Conservation (phyloP, 1,140 invertebrate species). For the Pectinophora gossypiella region DNA sequence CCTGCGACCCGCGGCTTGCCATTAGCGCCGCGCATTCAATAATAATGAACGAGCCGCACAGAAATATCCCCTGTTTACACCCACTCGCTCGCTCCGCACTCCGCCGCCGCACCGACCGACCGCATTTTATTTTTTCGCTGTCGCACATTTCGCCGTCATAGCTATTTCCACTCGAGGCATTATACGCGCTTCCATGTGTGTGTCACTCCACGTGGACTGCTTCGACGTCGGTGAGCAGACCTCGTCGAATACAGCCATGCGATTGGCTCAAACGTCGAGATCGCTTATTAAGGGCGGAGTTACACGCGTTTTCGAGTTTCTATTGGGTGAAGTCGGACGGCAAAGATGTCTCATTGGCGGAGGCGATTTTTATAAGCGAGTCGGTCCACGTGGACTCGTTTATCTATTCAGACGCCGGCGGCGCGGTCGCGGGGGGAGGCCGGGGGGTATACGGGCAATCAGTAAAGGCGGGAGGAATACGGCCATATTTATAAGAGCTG, state of each 20-base stretch:
- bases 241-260: slow-evolving; percentile 32
- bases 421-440: slow-evolving; percentile 70
- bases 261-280: slow-evolving; percentile 52
- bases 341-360: slow-evolving; percentile 45
- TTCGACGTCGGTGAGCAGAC: slow-evolving; percentile 55
- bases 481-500: slow-evolving; percentile 77
- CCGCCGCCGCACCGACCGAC: slow-evolving; percentile 64
- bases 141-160: slow-evolving; percentile 76
- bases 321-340: slow-evolving; percentile 41
- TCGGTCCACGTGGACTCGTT: slow-evolving; percentile 75
- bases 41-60: slow-evolving; percentile 72
- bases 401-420: slow-evolving; percentile 76
- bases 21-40: slow-evolving; percentile 72
- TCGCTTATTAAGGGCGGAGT: slow-evolving; percentile 76
- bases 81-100: slow-evolving; percentile 58
- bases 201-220: slow-evolving; percentile 70
- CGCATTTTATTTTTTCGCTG: slow-evolving; percentile 76
- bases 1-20: slow-evolving; percentile 37
- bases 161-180: slow-evolving; percentile 75
- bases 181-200: slow-evolving; percentile 68
- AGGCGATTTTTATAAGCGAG: slow-evolving; percentile 73
- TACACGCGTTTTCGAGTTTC: slow-evolving; percentile 46
- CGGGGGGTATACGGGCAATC: slow-evolving; percentile 76
- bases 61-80: slow-evolving; percentile 74
- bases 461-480: slow-evolving; percentile 75